Percentiles rank a stretch among this genome's conserved stretches.
phyloP scores from a whole-genome alignment of 2,113 vertebrate genomes.

The Hemiscyllium ocellatum region DNA sequence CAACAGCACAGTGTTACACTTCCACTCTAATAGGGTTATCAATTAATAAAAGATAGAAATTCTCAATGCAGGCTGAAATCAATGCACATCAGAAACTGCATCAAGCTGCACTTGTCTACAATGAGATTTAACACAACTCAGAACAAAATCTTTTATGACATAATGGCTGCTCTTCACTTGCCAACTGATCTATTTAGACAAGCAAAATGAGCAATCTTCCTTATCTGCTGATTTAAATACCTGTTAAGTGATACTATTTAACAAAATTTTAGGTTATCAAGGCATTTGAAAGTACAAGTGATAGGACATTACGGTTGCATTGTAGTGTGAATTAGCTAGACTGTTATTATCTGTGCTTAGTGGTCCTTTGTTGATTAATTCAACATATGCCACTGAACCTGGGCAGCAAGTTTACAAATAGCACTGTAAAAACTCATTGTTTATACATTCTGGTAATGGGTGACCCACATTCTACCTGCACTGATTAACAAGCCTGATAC shows the following conservation, averaged over 20 bases:
- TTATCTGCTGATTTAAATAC: slow-evolving; percentile 16
- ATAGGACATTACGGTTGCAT: background rate
- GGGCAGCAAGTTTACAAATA: slow-evolving; percentile 3
- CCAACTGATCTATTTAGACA: slow-evolving; percentile 15
- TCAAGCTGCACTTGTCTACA: background rate
- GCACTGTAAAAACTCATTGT: slow-evolving; percentile 5
- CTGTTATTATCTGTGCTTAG: background rate
- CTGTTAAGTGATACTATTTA: background rate
- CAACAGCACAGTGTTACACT: background rate
- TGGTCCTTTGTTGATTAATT: background rate
- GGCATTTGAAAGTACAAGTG: background rate
- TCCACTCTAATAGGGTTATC: background rate
- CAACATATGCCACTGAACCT: background rate
- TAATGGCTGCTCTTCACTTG: background rate
- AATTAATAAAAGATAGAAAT: background rate
- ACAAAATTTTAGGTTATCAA: slow-evolving; percentile 7
- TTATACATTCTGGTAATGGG: background rate
- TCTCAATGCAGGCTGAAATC: background rate
- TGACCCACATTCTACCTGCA: slow-evolving; percentile 27
- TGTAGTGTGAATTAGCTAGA: slow-evolving; percentile 2
- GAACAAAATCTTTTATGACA: background rate
- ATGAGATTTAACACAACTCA: background rate
- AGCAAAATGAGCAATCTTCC: background rate
- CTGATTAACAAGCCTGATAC: slow-evolving; percentile 15
- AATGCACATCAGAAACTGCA: background rate